Evolutionary conservation across 2,888 invertebrate species (phyloP).

Genomic region (Chelonus formosanus): DNA sequence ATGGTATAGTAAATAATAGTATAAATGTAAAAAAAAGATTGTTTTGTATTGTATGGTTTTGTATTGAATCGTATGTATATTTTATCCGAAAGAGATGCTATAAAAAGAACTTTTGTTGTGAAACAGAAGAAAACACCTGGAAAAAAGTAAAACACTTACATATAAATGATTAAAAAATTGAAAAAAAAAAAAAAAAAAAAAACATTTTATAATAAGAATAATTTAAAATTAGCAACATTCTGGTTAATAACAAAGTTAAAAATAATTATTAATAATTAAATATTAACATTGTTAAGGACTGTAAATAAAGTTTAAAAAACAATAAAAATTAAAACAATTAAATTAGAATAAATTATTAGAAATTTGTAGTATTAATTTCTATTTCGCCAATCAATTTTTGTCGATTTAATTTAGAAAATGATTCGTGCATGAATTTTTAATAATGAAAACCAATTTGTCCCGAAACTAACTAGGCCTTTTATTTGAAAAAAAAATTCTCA

Average conservation of each 20-base stretch:
- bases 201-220: too few relatives aligned
- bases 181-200: conserved; percentile 35
- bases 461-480: conserved; percentile 47
- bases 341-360: conserved; percentile 1
- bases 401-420: too few relatives aligned
- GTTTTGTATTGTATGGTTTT: conserved; percentile 49
- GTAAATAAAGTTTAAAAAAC: conserved; percentile 32
- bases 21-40: conserved; percentile 53
- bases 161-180: conserved; percentile 23
- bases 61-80: too few relatives aligned
- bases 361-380: too few relatives aligned
- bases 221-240: conserved; percentile 32
- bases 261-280: conserved; percentile 42
- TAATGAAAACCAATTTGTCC: conserved; percentile 5
- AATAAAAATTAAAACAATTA: conserved; percentile 19
- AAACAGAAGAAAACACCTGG: conserved; percentile 52
- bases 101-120: conserved; percentile 40
- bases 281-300: conserved; percentile 44
- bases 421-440: conserved; percentile 9
- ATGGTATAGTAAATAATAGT: conserved; percentile 27
- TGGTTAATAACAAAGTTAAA: conserved; percentile 33
- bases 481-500: conserved; percentile 11
- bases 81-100: conserved; percentile 52
- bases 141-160: conserved; percentile 48
- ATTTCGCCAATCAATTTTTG: too few relatives aligned